These are phyloP conservation scores for Chlorospingus flavigularis DNA, from an alignment of 2,797 vertebrate species.

Conservation along the genomic window DNA sequence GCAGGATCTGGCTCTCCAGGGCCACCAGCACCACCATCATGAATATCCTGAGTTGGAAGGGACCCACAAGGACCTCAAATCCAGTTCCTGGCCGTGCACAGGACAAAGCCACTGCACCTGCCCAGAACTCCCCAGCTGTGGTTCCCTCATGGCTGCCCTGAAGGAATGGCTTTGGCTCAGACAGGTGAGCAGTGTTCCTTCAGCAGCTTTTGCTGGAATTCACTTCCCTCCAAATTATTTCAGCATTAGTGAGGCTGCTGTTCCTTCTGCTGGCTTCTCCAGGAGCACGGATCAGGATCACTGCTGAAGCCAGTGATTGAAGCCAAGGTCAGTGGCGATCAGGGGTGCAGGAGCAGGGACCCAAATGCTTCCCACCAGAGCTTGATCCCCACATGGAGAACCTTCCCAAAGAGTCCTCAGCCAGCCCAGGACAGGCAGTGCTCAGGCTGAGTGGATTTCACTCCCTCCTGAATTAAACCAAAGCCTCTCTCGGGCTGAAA, in stretches of 20 bases:
- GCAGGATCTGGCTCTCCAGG: neutral
- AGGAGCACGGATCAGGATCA: neutral
- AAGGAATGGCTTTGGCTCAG: neutral
- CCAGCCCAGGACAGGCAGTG: neutral
- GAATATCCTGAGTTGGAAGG: neutral
- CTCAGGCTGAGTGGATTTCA: neutral
- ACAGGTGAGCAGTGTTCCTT: neutral
- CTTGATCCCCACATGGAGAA: neutral
- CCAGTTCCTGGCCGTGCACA: neutral
- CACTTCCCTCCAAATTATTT: neutral
- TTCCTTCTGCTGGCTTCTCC: neutral
- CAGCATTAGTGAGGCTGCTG: accelerated
- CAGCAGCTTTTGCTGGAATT: neutral
- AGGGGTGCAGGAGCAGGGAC: neutral
- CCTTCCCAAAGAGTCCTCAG: neutral
- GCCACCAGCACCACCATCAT: neutral
- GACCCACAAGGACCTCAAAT: neutral
- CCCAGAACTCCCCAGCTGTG: neutral
- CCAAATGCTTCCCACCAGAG: neutral
- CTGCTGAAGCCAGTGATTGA: neutral
- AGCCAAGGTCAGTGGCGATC: neutral
- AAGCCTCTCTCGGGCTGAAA: neutral
- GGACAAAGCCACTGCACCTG: neutral
- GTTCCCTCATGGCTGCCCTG: neutral
- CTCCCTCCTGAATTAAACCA: neutral